Evolutionary conservation across 37 sponge, comb jelly and placozoan species (phyloP).

Genomic region (Beroe forskalii): DNA sequence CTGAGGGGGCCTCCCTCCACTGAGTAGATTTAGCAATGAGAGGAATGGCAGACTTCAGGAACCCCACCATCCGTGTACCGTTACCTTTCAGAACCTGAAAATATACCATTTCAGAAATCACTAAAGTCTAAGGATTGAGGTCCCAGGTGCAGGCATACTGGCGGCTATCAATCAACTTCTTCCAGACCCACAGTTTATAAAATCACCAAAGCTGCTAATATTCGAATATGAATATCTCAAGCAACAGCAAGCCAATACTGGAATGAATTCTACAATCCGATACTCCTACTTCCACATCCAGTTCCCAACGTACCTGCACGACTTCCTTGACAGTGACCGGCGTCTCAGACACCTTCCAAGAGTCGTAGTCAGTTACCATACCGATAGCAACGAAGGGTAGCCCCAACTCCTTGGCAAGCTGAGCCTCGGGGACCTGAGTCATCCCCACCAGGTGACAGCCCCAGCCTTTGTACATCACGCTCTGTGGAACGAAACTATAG

Average conservation of each 20-base stretch:
- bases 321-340: constrained; percentile 59
- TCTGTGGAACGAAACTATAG: constrained; percentile 42
- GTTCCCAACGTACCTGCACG: neutral
- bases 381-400: constrained; percentile 88
- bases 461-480: constrained; percentile 79
- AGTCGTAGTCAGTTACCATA: constrained; percentile 95
- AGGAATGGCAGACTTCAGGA: neutral
- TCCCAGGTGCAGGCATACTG: no score
- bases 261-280: no score
- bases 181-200: no score
- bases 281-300: no score
- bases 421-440: constrained; percentile 96
- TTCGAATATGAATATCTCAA: no score
- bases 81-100: constrained; percentile 1
- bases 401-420: constrained; percentile 88
- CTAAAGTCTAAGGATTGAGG: no score
- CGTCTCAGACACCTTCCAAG: constrained; percentile 76
- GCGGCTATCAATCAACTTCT: no score
- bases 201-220: no score
- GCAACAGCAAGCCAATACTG: no score
- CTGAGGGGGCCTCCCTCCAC: neutral
- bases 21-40: neutral
- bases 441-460: constrained; percentile 87
- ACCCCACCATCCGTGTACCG: neutral
- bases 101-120: no score